Evolutionary conservation across 2,888 invertebrate species (phyloP).

Genomic region (Megaustenia siamemsis): DNA sequence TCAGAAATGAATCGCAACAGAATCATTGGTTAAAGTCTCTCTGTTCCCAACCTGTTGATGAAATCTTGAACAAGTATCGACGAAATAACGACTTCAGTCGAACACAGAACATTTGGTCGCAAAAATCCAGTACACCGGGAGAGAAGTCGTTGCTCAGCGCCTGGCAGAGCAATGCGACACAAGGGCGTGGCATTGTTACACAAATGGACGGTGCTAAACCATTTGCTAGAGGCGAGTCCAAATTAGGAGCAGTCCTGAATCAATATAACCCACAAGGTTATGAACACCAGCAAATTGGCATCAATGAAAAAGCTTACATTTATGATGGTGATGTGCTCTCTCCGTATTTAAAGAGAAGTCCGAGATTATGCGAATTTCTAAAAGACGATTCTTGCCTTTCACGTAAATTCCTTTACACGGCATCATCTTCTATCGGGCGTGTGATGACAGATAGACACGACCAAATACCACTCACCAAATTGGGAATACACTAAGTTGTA

Average conservation of each 20-base stretch:
- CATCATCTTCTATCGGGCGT: too few species aligned
- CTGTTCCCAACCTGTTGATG: conserved; percentile 57
- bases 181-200: neutral
- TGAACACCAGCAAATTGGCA: neutral
- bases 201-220: neutral
- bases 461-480: too few species aligned
- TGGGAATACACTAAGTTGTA: too few species aligned
- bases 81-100: conserved; percentile 47
- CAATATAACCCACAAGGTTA: neutral
- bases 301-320: neutral
- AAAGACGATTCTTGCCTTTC: neutral
- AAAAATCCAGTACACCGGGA: conserved; percentile 56
- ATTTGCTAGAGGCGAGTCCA: neutral
- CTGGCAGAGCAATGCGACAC: conserved; percentile 41
- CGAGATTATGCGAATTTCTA: neutral
- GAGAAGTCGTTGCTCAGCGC: conserved; percentile 54
- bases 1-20: conserved; percentile 35
- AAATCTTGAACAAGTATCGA: conserved; percentile 59
- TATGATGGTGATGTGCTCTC: too few species aligned
- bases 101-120: conserved; percentile 47
- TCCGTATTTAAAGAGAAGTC: neutral
- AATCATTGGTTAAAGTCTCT: conserved; percentile 57
- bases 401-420: neutral
- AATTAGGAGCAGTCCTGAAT: neutral
- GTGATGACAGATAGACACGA: too few species aligned